phyloP scores from a whole-genome alignment of 2,888 invertebrate species.

The Uropetala carovei region DNA sequence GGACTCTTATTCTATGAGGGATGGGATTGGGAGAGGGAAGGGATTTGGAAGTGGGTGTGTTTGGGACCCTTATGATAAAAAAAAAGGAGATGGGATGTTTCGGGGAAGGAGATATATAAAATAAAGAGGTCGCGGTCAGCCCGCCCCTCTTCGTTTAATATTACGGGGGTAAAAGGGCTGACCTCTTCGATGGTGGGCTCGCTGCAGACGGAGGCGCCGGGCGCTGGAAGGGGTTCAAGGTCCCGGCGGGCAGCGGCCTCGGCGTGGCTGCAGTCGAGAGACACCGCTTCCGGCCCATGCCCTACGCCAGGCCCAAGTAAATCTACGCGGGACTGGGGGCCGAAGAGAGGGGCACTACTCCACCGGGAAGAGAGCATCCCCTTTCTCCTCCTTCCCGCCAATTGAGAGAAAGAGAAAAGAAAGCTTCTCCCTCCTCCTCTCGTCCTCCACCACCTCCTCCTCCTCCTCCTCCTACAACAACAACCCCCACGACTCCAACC shows the following conservation, averaged over 20 bases:
- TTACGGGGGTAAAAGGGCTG: conserved; percentile 39
- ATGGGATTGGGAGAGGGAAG: neutral
- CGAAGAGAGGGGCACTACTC: conserved; percentile 10
- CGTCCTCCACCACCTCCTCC: neutral
- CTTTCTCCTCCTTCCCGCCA: neutral
- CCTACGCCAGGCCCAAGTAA: conserved; percentile 77
- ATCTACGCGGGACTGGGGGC: neutral
- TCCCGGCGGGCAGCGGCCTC: conserved; percentile 75
- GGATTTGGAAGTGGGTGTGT: neutral
- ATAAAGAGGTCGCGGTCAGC: conserved; percentile 36
- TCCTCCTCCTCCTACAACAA: conserved; percentile 29
- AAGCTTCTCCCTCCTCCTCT: neutral
- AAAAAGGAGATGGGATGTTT: neutral
- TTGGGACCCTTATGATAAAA: too few relatives aligned
- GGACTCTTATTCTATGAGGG: neutral
- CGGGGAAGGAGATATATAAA: neutral
- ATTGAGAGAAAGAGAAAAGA: neutral
- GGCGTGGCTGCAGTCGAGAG: conserved; percentile 70
- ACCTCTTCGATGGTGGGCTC: conserved; percentile 70
- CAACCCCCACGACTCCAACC: neutral
- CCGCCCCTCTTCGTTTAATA: conserved; percentile 7
- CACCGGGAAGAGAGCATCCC: conserved; percentile 19
- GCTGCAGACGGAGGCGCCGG: conserved; percentile 78
- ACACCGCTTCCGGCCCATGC: conserved; percentile 79
- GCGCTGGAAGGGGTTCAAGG: conserved; percentile 79